These are phyloP conservation scores for Heterotis niloticus DNA, from an alignment of 2,113 vertebrate species.

Conservation along the genomic window DNA sequence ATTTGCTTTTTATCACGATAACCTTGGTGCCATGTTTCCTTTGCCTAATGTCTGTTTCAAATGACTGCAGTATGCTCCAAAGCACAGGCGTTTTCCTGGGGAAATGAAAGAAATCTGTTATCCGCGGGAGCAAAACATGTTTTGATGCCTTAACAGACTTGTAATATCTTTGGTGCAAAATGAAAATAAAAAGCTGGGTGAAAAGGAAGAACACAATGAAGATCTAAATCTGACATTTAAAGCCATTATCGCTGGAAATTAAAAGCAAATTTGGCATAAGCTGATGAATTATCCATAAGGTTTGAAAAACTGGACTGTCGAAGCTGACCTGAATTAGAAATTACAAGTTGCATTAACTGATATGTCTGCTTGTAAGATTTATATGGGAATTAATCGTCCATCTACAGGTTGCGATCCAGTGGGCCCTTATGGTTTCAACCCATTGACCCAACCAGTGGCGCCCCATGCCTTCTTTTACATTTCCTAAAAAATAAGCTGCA, in stretches of 20 bases:
- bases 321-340: slow-evolving; percentile 37
- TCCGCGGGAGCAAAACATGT: slow-evolving; percentile 39
- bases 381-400: too few species aligned
- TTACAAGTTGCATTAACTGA: slow-evolving; percentile 31
- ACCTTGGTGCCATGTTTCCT: slow-evolving; percentile 37
- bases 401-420: too few species aligned
- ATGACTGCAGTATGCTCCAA: slow-evolving; percentile 49
- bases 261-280: slow-evolving; percentile 20
- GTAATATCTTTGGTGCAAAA: slow-evolving; percentile 44
- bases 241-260: slow-evolving; percentile 41
- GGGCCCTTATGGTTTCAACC: too few species aligned
- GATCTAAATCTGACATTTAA: background rate
- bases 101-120: slow-evolving; percentile 40
- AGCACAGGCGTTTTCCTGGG: slow-evolving; percentile 41
- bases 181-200: slow-evolving; percentile 46
- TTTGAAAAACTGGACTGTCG: background rate
- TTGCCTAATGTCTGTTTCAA: slow-evolving; percentile 45
- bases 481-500: too few species aligned
- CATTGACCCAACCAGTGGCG: too few species aligned
- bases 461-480: too few species aligned
- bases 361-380: too few species aligned
- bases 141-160: slow-evolving; percentile 24
- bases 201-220: slow-evolving; percentile 29
- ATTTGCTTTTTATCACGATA: slow-evolving; percentile 37
- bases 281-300: background rate